Base-by-base conservation (phyloP, 2,888 invertebrate genomes). In the Sepiola atlantica region DNA sequence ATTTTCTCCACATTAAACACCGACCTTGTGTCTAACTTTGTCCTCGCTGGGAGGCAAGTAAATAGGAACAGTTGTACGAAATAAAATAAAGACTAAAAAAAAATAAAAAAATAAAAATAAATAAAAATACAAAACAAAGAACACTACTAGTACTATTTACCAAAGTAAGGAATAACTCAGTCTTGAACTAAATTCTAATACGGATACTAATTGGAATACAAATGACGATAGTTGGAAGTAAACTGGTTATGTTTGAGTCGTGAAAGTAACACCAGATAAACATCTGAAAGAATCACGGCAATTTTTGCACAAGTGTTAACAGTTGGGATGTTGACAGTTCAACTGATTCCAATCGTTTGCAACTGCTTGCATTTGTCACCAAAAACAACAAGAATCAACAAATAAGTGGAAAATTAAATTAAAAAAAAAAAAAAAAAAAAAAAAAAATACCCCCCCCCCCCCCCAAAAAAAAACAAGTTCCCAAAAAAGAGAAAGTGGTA, bases 291-390 rank as follows among this genome's bases (percentile, higher is more conserved):
- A 61, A 61, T 45, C 45, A 61, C 21, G 21, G 24, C 4, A 61
- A 61, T 61, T 61, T 20, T 77, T 32, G n/a, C 77, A 77, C n/a
- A 77, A n/a, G 77, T 14, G 12, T 77, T 77, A 8, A 77, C 77
- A 16, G 77, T 4, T 77, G n/a, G 16, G n/a, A 16, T 45, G 77
- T 77, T 77, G 77, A n/a, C 77, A 77, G 14, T n/a, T 77, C 77
- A n/a, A 77, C 77, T 77, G 77, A n/a, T 77, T n/a, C 77, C n/a
- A n/a, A 77, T 77, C 77, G 16, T 77, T 77, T 77, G 77, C 77
- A 77, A 77, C 77, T 77, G 18, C n/a, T 77, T 32, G n/a, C 77
- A 77, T 77, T 77, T 77, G 77, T 77, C 77, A 77, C 77, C 77
- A 14, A 77, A 45, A 77, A 16, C 77, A 77, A 77, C n/a, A 77